These are phyloP conservation scores for Popillia japonica DNA, from an alignment of 1,140 invertebrate genomes.

Conservation along the genomic window DNA sequence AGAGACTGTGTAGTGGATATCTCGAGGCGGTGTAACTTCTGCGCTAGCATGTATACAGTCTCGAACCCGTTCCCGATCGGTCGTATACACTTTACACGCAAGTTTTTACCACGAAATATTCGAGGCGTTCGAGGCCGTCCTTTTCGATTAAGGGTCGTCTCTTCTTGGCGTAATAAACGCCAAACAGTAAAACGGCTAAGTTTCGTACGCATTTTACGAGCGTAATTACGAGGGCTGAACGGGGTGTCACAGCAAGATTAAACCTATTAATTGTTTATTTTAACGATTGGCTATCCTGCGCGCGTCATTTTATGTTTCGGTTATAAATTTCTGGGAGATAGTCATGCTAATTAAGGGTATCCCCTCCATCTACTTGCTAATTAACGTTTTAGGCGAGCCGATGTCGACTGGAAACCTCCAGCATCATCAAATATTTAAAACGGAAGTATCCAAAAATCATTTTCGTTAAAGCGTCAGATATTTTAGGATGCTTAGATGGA, in stretches of 20 bases:
- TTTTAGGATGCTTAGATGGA: no score
- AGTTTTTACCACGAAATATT: neutral
- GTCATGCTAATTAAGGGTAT: no score
- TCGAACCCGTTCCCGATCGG: neutral
- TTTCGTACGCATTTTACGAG: neutral
- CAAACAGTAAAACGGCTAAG: neutral
- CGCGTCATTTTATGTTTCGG: neutral
- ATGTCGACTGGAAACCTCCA: no score
- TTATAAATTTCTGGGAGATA: no score
- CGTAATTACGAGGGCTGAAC: constrained; percentile 4
- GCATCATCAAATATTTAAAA: no score
- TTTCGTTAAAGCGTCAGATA: no score
- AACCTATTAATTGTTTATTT: constrained; percentile 1
- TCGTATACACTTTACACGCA: neutral
- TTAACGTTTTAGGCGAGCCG: no score
- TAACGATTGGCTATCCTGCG: neutral
- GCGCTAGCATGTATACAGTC: neutral
- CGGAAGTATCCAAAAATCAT: no score
- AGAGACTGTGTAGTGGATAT: neutral
- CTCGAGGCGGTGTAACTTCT: neutral
- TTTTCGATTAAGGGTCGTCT: neutral
- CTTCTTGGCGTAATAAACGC: neutral
- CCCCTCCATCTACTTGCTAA: no score
- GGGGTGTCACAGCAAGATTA: neutral
- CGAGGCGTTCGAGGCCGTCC: constrained; percentile 1